Evolutionary conservation across 2,888 invertebrate species (phyloP).

Genomic region (Chalcosyrphus nemorum): DNA sequence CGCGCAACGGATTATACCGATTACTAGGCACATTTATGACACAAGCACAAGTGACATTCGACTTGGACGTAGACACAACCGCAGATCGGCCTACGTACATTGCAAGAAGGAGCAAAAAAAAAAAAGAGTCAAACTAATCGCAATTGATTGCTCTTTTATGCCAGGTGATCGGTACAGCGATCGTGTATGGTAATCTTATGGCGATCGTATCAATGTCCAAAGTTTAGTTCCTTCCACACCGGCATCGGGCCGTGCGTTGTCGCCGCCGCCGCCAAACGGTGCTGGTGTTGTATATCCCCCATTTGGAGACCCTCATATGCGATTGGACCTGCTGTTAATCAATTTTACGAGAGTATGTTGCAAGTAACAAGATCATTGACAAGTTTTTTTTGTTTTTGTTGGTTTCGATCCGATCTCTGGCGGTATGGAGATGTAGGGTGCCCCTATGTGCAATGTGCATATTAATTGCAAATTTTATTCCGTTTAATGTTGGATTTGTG

Average conservation of each 20-base stretch:
- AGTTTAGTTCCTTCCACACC: conserved; percentile 31
- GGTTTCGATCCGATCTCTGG: conserved; percentile 9
- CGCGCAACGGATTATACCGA: conserved; percentile 56
- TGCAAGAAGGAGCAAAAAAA: neutral
- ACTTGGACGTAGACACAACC: conserved; percentile 35
- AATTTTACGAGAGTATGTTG: conserved; percentile 46
- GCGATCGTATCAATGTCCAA: conserved; percentile 56
- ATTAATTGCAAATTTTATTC: conserved; percentile 53
- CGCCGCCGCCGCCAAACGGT: too few relatives aligned
- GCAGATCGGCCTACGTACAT: conserved; percentile 49
- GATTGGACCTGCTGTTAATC: conserved; percentile 66
- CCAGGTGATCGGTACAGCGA: conserved; percentile 66
- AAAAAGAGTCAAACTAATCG: conserved; percentile 61
- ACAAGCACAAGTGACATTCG: conserved; percentile 64
- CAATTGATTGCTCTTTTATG: conserved; percentile 70
- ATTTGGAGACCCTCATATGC: conserved; percentile 52
- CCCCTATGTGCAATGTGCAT: conserved; percentile 64
- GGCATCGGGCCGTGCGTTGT: too few relatives aligned
- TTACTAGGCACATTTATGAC: conserved; percentile 67
- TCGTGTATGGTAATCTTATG: conserved; percentile 39
- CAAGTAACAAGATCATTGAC: conserved; percentile 66
- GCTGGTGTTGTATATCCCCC: neutral
- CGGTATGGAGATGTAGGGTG: conserved; percentile 6
- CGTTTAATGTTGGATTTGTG: conserved; percentile 2
- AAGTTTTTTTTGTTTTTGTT: conserved; percentile 30